Evolutionary conservation across 1,140 invertebrate species (phyloP), one percentile per base, ranked within the genome.

Genomic region (Caenorhabditis latens): DNA sequence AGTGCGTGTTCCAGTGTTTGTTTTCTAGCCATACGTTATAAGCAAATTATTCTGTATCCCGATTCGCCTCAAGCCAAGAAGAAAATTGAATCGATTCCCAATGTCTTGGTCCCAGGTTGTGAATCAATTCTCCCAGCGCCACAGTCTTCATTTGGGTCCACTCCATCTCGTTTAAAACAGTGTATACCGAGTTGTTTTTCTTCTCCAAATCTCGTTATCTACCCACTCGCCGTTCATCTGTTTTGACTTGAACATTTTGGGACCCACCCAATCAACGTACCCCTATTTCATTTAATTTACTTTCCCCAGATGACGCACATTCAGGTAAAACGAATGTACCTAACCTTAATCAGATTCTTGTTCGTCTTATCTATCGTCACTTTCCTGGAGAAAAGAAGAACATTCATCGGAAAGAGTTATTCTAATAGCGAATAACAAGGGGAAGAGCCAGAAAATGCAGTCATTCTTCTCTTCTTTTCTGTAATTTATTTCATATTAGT

Each of bases 281-380:
- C 32, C 32, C 40, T 32, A 32, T 67, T 67, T 14, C 57, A 32
- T 32, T 32, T 9, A 58, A n/a, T 58, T 58, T 9, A n/a, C 8
- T 21, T 58, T n/a, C 4, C 2, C 32, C 2, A 32, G n/a, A 58
- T 58, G 40, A 42, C 58, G 58, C 58, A 7, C 58, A 19, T 61
- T 19, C 63, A 67, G 63, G 63, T 42, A 67, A 67, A 67, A 42
- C n/a, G 63, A 67, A 67, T 40, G 63, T 67, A 16, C 8, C 9
- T 40, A 4, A 5, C 19, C n/a, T 58, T 58, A 58, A 58, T 58
- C 57, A 58, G n/a, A 21, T 21, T 58, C 19, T n/a, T 58, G 57
- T 21, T 58, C 57, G 21, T 58, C 57, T n/a, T n/a, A 4, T 58
- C 57, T 58, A 16, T 21, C 57, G 57, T 58, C 57, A 58, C n/a